Conservation (phyloP, 2,888 invertebrate species). For the Horisme vitalbata region DNA sequence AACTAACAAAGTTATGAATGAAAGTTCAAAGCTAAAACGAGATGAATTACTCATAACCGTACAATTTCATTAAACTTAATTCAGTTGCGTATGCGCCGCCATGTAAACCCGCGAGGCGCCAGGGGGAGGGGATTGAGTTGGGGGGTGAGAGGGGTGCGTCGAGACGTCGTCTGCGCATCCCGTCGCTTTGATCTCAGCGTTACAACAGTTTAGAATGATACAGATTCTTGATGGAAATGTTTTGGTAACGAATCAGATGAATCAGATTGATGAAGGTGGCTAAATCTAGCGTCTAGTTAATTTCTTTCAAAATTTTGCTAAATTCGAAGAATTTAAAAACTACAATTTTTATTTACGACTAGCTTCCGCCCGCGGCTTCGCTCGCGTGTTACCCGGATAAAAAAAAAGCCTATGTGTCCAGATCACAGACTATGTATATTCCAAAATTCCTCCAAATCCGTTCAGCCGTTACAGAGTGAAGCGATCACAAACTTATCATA, state of each 20-base stretch:
- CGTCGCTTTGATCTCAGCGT: conserved; percentile 65
- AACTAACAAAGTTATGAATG: conserved; percentile 10
- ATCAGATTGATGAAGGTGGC: no score
- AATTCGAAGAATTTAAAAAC: no score
- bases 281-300: no score
- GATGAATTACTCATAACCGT: conserved; percentile 14
- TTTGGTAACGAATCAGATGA: conserved; percentile 4
- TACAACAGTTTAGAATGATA: conserved; percentile 16
- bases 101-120: conserved; percentile 33
- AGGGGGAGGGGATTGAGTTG: conserved; percentile 27
- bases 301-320: no score
- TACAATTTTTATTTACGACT: no score
- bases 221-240: conserved; percentile 23
- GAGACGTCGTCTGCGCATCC: conserved; percentile 79
- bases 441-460: no score
- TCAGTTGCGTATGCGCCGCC: conserved; percentile 16
- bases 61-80: conserved; percentile 32
- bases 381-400: no score
- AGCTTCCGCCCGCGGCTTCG: no score
- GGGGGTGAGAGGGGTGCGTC: conserved; percentile 41
- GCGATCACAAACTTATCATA: no score
- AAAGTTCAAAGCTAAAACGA: conserved; percentile 5
- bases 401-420: no score
- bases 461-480: no score
- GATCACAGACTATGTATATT: no score